These are phyloP conservation scores for Machimus rusticus DNA, from an alignment of 2,888 invertebrate species.

Conservation along the genomic window DNA sequence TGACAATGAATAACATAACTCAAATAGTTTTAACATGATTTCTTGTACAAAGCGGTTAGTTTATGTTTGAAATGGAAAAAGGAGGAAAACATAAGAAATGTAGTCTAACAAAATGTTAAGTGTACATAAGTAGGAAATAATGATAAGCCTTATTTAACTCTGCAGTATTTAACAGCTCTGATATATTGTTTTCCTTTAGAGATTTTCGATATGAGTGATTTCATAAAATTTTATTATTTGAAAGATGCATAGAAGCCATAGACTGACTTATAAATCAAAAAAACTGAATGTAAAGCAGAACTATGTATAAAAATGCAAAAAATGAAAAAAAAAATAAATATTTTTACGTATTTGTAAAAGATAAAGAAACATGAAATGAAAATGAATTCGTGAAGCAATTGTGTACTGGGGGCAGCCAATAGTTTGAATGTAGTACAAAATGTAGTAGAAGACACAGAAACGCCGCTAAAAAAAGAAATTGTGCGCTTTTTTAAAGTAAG, in stretches of 20 bases:
- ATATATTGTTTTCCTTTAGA: background rate
- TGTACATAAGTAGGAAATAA: background rate
- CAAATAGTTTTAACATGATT: background rate
- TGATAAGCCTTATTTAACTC: conserved; percentile 25
- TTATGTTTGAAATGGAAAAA: background rate
- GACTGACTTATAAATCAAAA: conserved; percentile 14
- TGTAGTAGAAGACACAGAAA: background rate
- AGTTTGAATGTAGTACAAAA: background rate
- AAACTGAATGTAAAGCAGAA: background rate
- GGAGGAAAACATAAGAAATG: background rate
- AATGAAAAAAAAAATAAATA: conserved; percentile 2
- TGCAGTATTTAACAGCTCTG: conserved; percentile 29
- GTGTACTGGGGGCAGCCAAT: conserved; percentile 57
- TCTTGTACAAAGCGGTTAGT: conserved; percentile 21
- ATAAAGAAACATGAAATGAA: background rate
- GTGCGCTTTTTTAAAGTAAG: conserved; percentile 20
- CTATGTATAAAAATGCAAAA: background rate
- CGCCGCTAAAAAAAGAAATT: background rate
- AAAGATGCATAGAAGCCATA: background rate
- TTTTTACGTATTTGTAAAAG: conserved; percentile 18
- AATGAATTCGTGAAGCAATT: conserved; percentile 63
- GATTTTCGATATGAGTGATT: background rate
- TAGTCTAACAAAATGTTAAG: conserved; percentile 20
- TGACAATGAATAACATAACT: background rate
- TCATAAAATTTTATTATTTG: conserved; percentile 7